Base-by-base conservation (phyloP, 1,140 invertebrate species). In the Lordiphosa stackelbergi region DNA sequence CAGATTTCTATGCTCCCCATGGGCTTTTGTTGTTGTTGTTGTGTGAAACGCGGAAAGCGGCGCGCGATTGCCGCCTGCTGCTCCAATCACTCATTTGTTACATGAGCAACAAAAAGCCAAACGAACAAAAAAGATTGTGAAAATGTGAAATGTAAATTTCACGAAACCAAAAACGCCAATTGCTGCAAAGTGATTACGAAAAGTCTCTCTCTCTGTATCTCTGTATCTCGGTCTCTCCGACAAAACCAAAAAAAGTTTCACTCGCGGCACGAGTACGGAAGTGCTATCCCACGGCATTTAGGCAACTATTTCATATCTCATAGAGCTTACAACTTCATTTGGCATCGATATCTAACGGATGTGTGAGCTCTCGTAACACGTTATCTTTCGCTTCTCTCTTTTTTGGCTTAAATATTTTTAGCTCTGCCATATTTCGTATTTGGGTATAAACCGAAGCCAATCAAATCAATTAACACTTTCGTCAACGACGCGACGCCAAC, bases 61-160 rank as follows among this genome's bases (percentile, higher is more conserved):
- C 46, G 47, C 45, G 10, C 12, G 31, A 48, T 31, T 36, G 28
- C 6, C 41, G 43, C 40, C 46, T 38, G 38, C 51, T 63, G 73
- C 64, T 65, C 69, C 56, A 79, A 78, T 73, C 73, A 60, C 64
- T 77, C 63, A 77, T 69, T 72, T 73, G 73, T 78, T 78, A 79
- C 74, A 77, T 79, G 69, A 66, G 22, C 56, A 59, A 22, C 52
- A 22, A 38, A 38, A 45, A 37, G 35, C 34, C 41, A 58, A 56
- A 69, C 38, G 22, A 52, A 31, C 31, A 56, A 71, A 66, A 68
- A 68, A 53, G 56, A 77, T 84, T 83, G 78, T 83, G 73, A 77
- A 83, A 83, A 83, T 81, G 66, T 81, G 38, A 84, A 84, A 84
- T 83, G 72, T 84, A 83, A 84, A 83, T 83, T 69, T 63, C 71